Evolutionary conservation across 2,888 invertebrate genomes (phyloP), one percentile per base, ranked within the genome.

Genomic region (Gandaritis pyraliata): DNA sequence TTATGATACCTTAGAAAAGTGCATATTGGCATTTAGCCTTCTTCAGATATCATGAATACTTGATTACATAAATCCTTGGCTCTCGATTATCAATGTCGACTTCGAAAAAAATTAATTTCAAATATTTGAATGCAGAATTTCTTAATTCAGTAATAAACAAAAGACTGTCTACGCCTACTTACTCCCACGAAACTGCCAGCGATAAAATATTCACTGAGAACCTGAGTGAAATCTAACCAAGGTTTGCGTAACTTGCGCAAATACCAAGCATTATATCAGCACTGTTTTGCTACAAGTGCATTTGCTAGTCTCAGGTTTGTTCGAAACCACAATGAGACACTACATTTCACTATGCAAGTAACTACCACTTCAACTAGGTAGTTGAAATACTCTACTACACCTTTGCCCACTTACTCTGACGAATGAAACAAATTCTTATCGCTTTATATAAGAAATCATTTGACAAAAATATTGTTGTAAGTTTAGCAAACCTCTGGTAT

Each of bases 281-380:
- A 36, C 38, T 59, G 47, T 63, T 52, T 56, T 38, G 39, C 39
- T 52, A 48, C 51, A 64, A 64, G 63, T 64, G 55, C 59, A 64
- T 59, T 59, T 59, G 46, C 59, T 59, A 56, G 64, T 64, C 52
- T 49, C 59, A 16, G 13, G 52, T 59, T 56, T 63, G 18, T 50
- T 58, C 13, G 30, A 53, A 54, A 59, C 59, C 56, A 30, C 58
- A 59, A 59, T 51, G 54, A 64, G 43, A 53, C 63, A 58, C 55
- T 29, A 54, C 56, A 52, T 59, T 49, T 56, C 30, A 15, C 59
- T 59, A 18, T 51, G 49, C 41, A 46, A 63, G 47, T 48, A 51
- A 39, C 52, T 56, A 43, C 43, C 43, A 39, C 23, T 18, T 55
- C 18, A 29, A 29, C 50, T 33, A 33, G 33, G 33, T 8, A 33